Evolutionary conservation across 2,888 invertebrate genomes (phyloP).

Genomic region (Drosophila bunnanda): DNA sequence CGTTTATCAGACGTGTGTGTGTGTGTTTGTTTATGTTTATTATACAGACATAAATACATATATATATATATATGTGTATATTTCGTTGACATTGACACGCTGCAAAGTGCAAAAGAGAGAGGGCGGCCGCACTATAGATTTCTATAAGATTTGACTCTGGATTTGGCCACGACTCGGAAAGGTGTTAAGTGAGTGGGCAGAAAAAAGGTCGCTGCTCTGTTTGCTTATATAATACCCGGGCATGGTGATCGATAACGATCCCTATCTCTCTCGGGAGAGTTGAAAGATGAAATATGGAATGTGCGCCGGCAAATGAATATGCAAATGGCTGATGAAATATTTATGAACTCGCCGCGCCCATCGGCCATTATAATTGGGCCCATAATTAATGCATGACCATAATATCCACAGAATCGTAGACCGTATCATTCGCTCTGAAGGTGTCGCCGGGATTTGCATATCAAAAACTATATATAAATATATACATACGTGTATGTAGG

Average conservation of each 20-base stretch:
- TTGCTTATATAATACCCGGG: conserved; percentile 4
- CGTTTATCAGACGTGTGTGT: conserved; percentile 15
- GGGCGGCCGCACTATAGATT: background rate
- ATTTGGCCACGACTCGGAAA: conserved; percentile 17
- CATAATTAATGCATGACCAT: conserved; percentile 46
- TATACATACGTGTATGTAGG: background rate
- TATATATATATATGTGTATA: background rate
- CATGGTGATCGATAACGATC: conserved; percentile 22
- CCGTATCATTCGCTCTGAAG: conserved; percentile 13
- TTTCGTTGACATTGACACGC: conserved; percentile 53
- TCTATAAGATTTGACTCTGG: conserved; percentile 11
- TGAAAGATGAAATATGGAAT: conserved; percentile 23
- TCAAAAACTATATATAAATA: conserved; percentile 12
- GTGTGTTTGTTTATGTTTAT: background rate
- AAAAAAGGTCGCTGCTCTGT: conserved; percentile 7
- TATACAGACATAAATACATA: background rate
- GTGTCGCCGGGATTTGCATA: conserved; percentile 43
- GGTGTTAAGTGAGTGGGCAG: conserved; percentile 28
- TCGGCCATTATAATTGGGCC: conserved; percentile 57
- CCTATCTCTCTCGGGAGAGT: background rate
- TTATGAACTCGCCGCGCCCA: conserved; percentile 51
- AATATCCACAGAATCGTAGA: background rate
- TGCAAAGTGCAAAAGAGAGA: conserved; percentile 27
- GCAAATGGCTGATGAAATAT: conserved; percentile 59
- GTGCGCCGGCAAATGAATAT: conserved; percentile 18